phyloP scores from a whole-genome alignment of 2,888 invertebrate genomes.

The Oxycera nigricornis region DNA sequence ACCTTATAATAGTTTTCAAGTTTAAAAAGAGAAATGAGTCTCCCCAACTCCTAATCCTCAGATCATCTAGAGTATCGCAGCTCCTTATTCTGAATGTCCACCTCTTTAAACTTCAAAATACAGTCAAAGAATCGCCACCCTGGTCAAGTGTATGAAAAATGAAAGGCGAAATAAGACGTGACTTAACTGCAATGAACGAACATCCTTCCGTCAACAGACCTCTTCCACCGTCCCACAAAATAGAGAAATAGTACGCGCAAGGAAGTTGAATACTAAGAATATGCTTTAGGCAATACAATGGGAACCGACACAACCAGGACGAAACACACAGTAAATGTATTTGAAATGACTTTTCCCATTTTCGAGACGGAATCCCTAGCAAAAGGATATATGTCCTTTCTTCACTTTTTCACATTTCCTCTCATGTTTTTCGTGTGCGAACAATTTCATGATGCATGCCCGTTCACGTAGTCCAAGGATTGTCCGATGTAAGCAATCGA shows the following conservation, averaged over 20 bases:
- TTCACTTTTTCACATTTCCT: neutral
- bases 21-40: too few species aligned
- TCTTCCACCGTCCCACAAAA: neutral
- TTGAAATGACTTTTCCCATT: conserved; percentile 36
- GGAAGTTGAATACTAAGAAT: neutral
- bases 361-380: neutral
- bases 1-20: too few species aligned
- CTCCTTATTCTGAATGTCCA: conserved; percentile 11
- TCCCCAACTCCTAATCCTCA: neutral
- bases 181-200: conserved; percentile 18
- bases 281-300: neutral
- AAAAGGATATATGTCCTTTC: conserved; percentile 8
- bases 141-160: neutral
- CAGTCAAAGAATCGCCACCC: neutral
- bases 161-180: conserved; percentile 10
- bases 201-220: neutral
- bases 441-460: conserved; percentile 19
- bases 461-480: conserved; percentile 18
- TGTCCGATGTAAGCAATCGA: conserved; percentile 18
- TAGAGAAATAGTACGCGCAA: neutral
- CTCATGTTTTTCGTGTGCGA: neutral
- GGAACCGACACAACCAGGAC: conserved; percentile 1
- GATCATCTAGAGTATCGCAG: neutral
- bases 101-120: conserved; percentile 24
- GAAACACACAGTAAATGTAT: conserved; percentile 30